Base-by-base conservation (phyloP, 2,888 invertebrate species). In the Erynnis tages region DNA sequence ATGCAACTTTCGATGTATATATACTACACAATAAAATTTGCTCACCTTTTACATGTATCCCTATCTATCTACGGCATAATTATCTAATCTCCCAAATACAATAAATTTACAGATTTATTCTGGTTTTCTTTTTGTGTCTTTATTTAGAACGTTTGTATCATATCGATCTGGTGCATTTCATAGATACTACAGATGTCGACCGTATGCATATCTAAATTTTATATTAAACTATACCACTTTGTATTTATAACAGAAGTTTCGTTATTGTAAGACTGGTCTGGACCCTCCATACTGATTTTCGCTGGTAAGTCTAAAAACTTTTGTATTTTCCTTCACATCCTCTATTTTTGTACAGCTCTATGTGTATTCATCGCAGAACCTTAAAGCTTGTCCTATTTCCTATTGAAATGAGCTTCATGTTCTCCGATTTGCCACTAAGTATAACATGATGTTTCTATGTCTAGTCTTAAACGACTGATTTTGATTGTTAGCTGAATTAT, bases 381-480 rank as follows among this genome's bases (percentile, higher is more conserved):
- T 48, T 25, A 23, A 41, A 43, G 49, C 49, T 50, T 50, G 21
- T 43, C 19, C 32, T 41, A 49, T 49, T 49, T 49, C 49, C 34
- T 49, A 49, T 49, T 41, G 41, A 50, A 50, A 50, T 35, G 43
- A 50, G 49, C 49, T 50, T 50, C 49, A 13, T 32, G 23, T 49
- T 49, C 41, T 34, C 34, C 27, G 34, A 43, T 2, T 19, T 17
- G 29, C 49, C 49, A 27, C 14, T 17, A 25, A 27, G 41, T 27
- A 14, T 25, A 13, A 35, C 25, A 48, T 29, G 30, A 40, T 44
- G 11, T 23, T 47, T 38, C 65, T 71, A 50, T 49, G 17, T 34
- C 34, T 76, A 76, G 77, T 82, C 81, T 81, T 76, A 73, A 70
- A 79, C 74, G 86, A 88, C 87, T 87, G 87, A 88, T 85, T 85